Evolutionary conservation across 2,797 vertebrate genomes (phyloP), one percentile per base, ranked within the genome.

Genomic region (Fundulus diaphanus): DNA sequence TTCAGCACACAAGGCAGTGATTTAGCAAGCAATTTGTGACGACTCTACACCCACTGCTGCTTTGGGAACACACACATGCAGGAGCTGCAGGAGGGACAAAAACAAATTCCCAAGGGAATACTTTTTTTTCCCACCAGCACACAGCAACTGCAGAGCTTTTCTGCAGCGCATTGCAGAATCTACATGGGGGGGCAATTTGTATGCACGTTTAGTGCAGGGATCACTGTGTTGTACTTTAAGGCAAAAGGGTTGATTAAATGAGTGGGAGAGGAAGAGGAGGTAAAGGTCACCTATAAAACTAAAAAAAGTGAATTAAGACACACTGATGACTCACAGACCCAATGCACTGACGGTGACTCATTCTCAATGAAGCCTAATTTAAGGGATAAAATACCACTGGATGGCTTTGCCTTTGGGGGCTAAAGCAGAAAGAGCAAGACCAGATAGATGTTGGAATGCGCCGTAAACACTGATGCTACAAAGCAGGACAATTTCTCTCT

Each of bases 291-390:
- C 44, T 71, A 74, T 81, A 69, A 67, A 49, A 57, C 77, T 77
- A n/a, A 31, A 78, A 78, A 82, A 80, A 63, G 70, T 80, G 68
- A 75, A 77, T 56, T 74, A 81, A 82, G 68, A 68, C 27, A 76
- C 44, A 80, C 51, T 22, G 81, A 81, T 85, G 85, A 91, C 76
- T 89, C 83, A 89, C 37, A 82, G 76, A 84, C 73, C 70, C 71
- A 52, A 68, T 72, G 78, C 74, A 81, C 44, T 79, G 67, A 81
- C 74, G 51, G 73, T 88, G 89, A 91, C 78, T 93, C 90, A 91
- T 89, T 75, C n/a, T 67, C 77, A 87, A 86, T 88, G n/a, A 88
- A 78, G 75, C 74, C 85, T 85, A 87, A 89, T 84, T 89, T 83
- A 67, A 20, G 65, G 44, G 79, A 72, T 84, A 72, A 87, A 85